Conservation (phyloP, 2,797 vertebrate species). For the Molossus alvarezi region DNA sequence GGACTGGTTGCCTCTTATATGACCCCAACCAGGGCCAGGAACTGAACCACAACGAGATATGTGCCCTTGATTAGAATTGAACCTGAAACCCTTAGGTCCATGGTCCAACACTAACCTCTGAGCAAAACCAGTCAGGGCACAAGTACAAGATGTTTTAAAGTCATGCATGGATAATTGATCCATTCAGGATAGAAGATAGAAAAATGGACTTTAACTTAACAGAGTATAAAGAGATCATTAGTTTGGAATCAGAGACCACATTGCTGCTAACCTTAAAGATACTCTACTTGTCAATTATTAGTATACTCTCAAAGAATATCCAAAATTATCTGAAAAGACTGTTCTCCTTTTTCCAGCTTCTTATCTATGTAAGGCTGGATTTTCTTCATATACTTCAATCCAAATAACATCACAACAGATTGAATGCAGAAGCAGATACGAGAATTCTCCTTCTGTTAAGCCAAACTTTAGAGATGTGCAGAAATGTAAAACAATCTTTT, state of each 20-base stretch:
- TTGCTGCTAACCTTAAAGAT: neutral
- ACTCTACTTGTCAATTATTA: neutral
- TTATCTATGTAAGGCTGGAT: neutral
- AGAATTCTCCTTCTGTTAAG: neutral
- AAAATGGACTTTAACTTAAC: slow-evolving; percentile 15
- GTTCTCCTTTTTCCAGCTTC: neutral
- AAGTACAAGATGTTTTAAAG: no score
- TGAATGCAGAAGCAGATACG: neutral
- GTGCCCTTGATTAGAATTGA: neutral
- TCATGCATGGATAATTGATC: neutral
- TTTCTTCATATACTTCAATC: neutral
- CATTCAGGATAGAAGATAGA: neutral
- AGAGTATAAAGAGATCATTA: neutral
- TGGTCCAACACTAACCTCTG: no score
- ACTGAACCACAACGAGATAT: neutral
- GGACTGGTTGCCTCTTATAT: neutral
- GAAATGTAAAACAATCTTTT: neutral
- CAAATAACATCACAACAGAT: neutral
- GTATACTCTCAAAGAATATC: neutral
- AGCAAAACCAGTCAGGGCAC: no score
- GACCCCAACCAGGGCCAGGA: neutral
- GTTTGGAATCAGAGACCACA: neutral
- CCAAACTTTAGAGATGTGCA: neutral
- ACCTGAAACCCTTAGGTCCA: neutral
- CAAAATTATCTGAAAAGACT: neutral